Conservation (phyloP, 2,797 vertebrate species). For the Gadopsis marmoratus region DNA sequence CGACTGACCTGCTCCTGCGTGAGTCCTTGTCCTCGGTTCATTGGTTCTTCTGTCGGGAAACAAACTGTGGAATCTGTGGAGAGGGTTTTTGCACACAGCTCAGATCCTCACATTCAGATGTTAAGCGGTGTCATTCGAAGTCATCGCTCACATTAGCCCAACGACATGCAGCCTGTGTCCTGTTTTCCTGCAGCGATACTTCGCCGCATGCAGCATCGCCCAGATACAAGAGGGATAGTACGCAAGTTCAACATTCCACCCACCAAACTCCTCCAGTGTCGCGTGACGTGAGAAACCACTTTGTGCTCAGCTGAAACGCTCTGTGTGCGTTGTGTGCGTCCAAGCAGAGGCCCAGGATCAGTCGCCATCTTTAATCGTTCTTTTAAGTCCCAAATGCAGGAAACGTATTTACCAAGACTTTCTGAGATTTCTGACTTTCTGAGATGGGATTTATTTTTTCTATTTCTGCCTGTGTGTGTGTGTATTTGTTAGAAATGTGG, state of each 20-base stretch:
- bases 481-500: slow-evolving; percentile 57
- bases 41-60: not conserved
- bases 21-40: not conserved
- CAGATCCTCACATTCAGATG: slow-evolving; percentile 10
- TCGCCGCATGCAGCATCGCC: slow-evolving; percentile 56
- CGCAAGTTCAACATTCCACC: slow-evolving; percentile 73
- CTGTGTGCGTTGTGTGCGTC: slow-evolving; percentile 35
- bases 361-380: slow-evolving; percentile 18
- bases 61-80: slow-evolving; percentile 22
- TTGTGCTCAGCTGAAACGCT: slow-evolving; percentile 66
- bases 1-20: not conserved
- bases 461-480: slow-evolving; percentile 19
- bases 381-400: slow-evolving; percentile 16
- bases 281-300: slow-evolving; percentile 73
- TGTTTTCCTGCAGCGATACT: slow-evolving; percentile 57
- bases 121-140: not conserved
- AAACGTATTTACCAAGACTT: slow-evolving; percentile 11
- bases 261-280: slow-evolving; percentile 58
- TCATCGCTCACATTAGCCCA: not conserved
- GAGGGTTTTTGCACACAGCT: slow-evolving; percentile 18
- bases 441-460: slow-evolving; percentile 19
- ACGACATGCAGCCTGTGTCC: slow-evolving; percentile 71
- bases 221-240: slow-evolving; percentile 50
- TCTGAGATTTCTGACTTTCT: slow-evolving; percentile 20
- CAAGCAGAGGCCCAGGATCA: slow-evolving; percentile 70